Evolutionary conservation across 1,140 invertebrate genomes (phyloP).

Genomic region (Drosophila persimilis): DNA sequence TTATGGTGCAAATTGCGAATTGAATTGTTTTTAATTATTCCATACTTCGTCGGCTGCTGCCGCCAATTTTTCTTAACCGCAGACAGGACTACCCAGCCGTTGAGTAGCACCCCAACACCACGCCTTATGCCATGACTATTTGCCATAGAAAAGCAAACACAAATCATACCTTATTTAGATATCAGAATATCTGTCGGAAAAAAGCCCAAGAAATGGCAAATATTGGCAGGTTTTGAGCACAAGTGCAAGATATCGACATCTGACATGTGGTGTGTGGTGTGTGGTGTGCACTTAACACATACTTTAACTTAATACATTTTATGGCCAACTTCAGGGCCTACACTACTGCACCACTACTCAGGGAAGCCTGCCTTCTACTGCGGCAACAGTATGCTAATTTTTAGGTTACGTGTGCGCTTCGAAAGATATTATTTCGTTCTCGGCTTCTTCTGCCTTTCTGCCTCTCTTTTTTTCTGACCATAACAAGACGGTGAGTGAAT

Average conservation of each 20-base stretch:
- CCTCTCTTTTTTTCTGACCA: neutral
- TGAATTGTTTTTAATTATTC: slow-evolving; percentile 70
- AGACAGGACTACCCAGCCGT: slow-evolving; percentile 21
- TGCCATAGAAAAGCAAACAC: slow-evolving; percentile 35
- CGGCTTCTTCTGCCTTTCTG: slow-evolving; percentile 17
- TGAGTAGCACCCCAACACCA: neutral
- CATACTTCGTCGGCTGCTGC: slow-evolving; percentile 33
- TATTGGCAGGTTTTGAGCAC: too few relatives aligned
- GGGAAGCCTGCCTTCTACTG: neutral
- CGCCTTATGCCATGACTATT: slow-evolving; percentile 14
- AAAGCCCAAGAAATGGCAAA: too few relatives aligned
- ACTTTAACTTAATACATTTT: slow-evolving; percentile 64
- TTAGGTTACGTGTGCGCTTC: slow-evolving; percentile 46
- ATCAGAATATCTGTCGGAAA: too few relatives aligned
- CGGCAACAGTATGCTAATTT: slow-evolving; percentile 57
- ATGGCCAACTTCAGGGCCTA: slow-evolving; percentile 25
- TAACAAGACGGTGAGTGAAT: neutral
- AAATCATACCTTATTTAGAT: too few relatives aligned
- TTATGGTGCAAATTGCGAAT: slow-evolving; percentile 79
- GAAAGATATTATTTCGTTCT: slow-evolving; percentile 36
- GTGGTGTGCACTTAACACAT: slow-evolving; percentile 64
- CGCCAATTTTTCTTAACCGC: slow-evolving; percentile 41
- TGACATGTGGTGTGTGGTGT: slow-evolving; percentile 48
- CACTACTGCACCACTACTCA: neutral
- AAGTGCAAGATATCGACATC: slow-evolving; percentile 1